phyloP scores from a whole-genome alignment of 2,113 vertebrate species.

The Ochotona princeps region DNA sequence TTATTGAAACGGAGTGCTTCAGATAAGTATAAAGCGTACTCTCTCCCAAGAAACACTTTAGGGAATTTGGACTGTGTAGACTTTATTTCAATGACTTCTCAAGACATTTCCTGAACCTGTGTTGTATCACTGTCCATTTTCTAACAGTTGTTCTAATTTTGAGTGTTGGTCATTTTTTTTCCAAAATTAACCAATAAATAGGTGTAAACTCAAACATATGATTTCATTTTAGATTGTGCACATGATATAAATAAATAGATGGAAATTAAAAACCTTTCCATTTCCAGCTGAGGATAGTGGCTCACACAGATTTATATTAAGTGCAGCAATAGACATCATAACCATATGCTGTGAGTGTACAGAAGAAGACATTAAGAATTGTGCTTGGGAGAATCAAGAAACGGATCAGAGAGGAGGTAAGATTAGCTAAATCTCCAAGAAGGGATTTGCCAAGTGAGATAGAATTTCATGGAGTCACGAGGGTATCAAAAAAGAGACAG shows the following conservation, averaged over 20 bases:
- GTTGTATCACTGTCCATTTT: neutral
- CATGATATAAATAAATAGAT: neutral
- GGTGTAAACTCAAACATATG: conserved; percentile 16
- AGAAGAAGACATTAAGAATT: neutral
- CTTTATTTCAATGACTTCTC: conserved; percentile 39
- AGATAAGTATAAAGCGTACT: conserved; percentile 20
- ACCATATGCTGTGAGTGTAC: neutral
- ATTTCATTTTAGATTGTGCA: neutral
- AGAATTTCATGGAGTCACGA: neutral
- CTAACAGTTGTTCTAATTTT: neutral
- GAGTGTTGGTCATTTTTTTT: neutral
- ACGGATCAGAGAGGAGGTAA: neutral
- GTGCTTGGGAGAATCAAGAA: neutral
- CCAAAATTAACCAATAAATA: neutral
- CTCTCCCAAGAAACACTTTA: conserved; percentile 25
- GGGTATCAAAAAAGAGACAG: neutral
- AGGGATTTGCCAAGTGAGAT: neutral
- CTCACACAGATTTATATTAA: neutral
- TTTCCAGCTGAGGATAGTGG: neutral
- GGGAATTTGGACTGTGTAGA: neutral
- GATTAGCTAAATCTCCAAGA: neutral
- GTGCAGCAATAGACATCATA: neutral
- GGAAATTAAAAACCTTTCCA: conserved; percentile 8
- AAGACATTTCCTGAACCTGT: neutral
- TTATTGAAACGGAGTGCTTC: conserved; percentile 47